Conservation (phyloP, 2,113 vertebrate species). For the Cyprinodon tularosa region DNA sequence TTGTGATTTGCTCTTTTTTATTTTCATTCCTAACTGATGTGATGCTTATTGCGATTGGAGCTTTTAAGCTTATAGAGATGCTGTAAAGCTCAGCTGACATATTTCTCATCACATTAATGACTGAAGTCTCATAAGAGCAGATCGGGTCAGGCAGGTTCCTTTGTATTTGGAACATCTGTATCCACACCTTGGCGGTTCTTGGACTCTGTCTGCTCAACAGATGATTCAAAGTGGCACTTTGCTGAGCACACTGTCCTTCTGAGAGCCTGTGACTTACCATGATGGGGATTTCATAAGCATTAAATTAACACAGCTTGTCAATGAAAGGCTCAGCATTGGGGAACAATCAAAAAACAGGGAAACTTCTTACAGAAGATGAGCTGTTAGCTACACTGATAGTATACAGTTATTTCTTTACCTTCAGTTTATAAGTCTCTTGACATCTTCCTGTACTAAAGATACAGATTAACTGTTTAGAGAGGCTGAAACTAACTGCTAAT, state of each 20-base stretch:
- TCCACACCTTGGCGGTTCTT: constrained; percentile 20
- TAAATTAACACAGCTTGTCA: constrained; percentile 25
- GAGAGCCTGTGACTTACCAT: constrained; percentile 16
- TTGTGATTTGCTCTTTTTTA: background rate
- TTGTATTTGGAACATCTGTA: constrained; percentile 32
- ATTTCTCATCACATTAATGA: constrained; percentile 14
- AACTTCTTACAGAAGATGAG: constrained; percentile 11
- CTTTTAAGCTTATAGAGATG: background rate
- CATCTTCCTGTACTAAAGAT: too few relatives aligned
- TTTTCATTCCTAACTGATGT: background rate
- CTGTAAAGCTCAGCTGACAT: constrained; percentile 20
- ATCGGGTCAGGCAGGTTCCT: constrained; percentile 8
- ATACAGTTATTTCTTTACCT: background rate
- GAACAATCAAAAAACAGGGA: background rate
- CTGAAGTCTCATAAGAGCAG: constrained; percentile 9
- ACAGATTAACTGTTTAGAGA: too few relatives aligned
- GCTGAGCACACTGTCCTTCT: constrained; percentile 52
- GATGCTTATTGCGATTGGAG: background rate
- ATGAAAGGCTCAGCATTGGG: background rate
- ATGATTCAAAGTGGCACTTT: constrained; percentile 64
- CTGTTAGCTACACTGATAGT: constrained; percentile 5
- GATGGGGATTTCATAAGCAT: constrained; percentile 46
- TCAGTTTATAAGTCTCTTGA: too few relatives aligned
- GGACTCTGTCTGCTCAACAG: background rate
- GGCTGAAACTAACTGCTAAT: too few relatives aligned